Conservation (phyloP, 37 sponge, comb jelly and placozoan genomes). For the Petrosia ficiformis region DNA sequence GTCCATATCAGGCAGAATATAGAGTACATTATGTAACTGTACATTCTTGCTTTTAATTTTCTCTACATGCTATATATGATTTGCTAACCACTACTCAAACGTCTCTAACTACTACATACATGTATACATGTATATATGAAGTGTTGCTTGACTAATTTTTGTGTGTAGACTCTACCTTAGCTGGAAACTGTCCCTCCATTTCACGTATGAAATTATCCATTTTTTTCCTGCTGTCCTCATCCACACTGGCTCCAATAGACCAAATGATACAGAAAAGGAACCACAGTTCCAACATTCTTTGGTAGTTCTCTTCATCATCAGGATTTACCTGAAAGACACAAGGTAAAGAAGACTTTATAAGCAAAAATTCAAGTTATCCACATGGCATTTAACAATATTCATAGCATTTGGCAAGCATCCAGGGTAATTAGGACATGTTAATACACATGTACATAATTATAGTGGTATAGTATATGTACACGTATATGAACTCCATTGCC, state of each 20-base stretch:
- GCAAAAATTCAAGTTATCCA: background rate
- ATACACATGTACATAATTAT: too few relatives aligned
- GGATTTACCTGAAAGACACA: constrained; percentile 67
- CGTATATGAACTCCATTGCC: too few relatives aligned
- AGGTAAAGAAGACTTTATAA: background rate
- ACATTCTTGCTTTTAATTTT: too few relatives aligned
- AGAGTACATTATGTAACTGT: too few relatives aligned
- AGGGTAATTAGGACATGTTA: background rate
- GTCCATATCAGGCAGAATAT: too few relatives aligned
- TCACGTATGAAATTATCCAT: constrained; percentile 95
- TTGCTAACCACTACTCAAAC: too few relatives aligned
- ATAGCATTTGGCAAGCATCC: background rate
- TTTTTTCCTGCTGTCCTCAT: constrained; percentile 89
- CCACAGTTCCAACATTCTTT: constrained; percentile 92
- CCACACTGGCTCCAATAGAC: constrained; percentile 94
- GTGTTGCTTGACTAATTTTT: background rate
- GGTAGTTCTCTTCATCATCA: constrained; percentile 82
- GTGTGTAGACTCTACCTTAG: constrained; percentile 49
- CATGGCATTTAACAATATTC: background rate
- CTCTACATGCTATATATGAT: too few relatives aligned
- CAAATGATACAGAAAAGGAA: constrained; percentile 95
- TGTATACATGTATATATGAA: background rate
- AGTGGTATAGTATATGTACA: too few relatives aligned
- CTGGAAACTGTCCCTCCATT: constrained; percentile 93
- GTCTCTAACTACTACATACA: too few relatives aligned